Percentiles rank a stretch among this genome's conserved stretches.
These are phyloP conservation scores for Sycobia sp. DNA, from an alignment of 1,140 invertebrate species.

Conservation along the genomic window DNA sequence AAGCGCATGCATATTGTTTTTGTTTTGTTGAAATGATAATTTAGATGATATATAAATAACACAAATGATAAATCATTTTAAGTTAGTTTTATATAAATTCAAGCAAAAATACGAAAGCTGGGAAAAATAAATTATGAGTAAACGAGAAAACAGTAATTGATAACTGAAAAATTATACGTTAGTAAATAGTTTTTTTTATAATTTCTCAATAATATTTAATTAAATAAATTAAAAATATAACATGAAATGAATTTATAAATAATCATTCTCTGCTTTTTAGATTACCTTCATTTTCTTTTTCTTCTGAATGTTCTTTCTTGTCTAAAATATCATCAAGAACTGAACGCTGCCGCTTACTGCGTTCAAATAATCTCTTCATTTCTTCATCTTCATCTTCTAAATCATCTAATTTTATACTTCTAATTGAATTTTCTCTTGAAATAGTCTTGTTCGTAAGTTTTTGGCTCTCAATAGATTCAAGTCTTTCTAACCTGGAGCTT, in stretches of 20 bases:
- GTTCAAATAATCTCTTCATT: constrained; percentile 67
- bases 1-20: constrained; percentile 36
- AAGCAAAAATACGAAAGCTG: background rate
- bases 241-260: background rate
- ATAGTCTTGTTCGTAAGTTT: constrained; percentile 33
- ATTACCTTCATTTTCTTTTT: constrained; percentile 27
- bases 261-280: background rate
- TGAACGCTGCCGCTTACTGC: constrained; percentile 71
- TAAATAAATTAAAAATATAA: background rate
- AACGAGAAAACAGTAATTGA: background rate
- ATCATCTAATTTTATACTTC: constrained; percentile 39
- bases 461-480: constrained; percentile 34
- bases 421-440: constrained; percentile 45
- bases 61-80: background rate
- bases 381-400: constrained; percentile 65
- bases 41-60: background rate
- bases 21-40: constrained; percentile 39
- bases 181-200: no score
- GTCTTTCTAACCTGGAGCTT: constrained; percentile 35
- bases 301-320: constrained; percentile 58
- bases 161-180: no score
- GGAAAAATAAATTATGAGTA: background rate
- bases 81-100: background rate
- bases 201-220: background rate
- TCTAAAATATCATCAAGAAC: constrained; percentile 72